Base-by-base conservation (phyloP, 1,140 invertebrate genomes). In the Drosophila guanche region DNA sequence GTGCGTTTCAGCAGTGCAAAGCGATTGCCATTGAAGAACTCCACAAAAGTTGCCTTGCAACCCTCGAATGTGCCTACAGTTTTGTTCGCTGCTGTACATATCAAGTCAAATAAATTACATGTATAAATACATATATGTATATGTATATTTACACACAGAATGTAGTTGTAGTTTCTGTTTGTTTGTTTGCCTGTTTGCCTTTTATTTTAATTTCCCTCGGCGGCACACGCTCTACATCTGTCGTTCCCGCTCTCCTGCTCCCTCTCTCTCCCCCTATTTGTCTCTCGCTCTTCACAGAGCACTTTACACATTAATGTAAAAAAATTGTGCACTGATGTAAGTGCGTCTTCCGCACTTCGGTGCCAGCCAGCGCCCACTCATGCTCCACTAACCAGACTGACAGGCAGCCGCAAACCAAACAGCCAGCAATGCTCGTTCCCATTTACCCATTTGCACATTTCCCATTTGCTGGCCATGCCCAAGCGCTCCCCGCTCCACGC, bases 301-400 rank as follows among this genome's bases (percentile, higher is more conserved):
- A 80, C 78, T 80, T 76, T 78, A 75, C 77, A 81, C 77, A 71
- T 85, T 88, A 85, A 85, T 85, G 81, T 85, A 61, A 81, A 85
- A 83, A 85, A 85, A 88, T 85, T 88, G 81, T 85, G 83, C 81
- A 88, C 62, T 78, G 81, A 85, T 88, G 81, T 83, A 83, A 85
- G 78, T 77, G 69, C 83, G 81, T 88, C 83, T 83, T 88, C 77
- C 78, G 59, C 69, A 77, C 76, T 53, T 81, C 76, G 60, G 55
- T 73, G 63, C 57, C 41, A 14, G 20, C 23, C 23, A 40, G 7
- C 20, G 6, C 25, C 53, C 23, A 14, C 23, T 14, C 37, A 14
- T 10, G 10, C 43, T 5, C n/a, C 14, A 8, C 12, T 23, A 41
- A 37, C 40, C 10, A 53, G 40, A 42, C 59, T 58, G 71, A 66